Conservation (phyloP, 1,140 invertebrate genomes). For the Plodia interpunctella region DNA sequence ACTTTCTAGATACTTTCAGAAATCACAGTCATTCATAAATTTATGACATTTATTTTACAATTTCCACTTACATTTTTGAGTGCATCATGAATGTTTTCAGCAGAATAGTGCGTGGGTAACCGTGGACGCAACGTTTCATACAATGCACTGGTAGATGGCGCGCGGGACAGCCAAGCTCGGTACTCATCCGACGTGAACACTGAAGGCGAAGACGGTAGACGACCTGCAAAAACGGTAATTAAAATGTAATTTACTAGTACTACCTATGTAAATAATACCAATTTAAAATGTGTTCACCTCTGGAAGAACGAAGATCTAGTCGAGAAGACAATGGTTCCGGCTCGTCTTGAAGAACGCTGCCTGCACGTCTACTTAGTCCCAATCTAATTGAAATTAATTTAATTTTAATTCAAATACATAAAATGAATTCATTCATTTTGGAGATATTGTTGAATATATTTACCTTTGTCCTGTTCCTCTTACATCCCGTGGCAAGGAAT, state of each 20-base stretch:
- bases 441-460: slow-evolving; percentile 18
- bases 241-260: background rate
- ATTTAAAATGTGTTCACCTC: slow-evolving; percentile 41
- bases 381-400: slow-evolving; percentile 38
- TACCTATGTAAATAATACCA: background rate
- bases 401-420: background rate
- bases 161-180: slow-evolving; percentile 90
- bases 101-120: slow-evolving; percentile 83
- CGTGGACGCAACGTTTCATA: slow-evolving; percentile 88
- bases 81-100: slow-evolving; percentile 92
- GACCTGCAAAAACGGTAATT: slow-evolving; percentile 37
- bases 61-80: slow-evolving; percentile 82
- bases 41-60: no score
- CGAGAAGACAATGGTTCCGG: slow-evolving; percentile 67
- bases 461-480: slow-evolving; percentile 77
- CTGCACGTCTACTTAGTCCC: slow-evolving; percentile 59
- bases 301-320: slow-evolving; percentile 69
- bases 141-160: slow-evolving; percentile 93
- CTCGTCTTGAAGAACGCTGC: slow-evolving; percentile 66
- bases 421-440: background rate
- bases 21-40: no score
- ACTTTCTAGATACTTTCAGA: no score
- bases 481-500: slow-evolving; percentile 86
- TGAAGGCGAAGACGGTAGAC: slow-evolving; percentile 67
- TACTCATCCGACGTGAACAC: slow-evolving; percentile 95